These are phyloP conservation scores for Mesembrinibis cayennensis DNA, from an alignment of 2,113 vertebrate species.

Conservation along the genomic window DNA sequence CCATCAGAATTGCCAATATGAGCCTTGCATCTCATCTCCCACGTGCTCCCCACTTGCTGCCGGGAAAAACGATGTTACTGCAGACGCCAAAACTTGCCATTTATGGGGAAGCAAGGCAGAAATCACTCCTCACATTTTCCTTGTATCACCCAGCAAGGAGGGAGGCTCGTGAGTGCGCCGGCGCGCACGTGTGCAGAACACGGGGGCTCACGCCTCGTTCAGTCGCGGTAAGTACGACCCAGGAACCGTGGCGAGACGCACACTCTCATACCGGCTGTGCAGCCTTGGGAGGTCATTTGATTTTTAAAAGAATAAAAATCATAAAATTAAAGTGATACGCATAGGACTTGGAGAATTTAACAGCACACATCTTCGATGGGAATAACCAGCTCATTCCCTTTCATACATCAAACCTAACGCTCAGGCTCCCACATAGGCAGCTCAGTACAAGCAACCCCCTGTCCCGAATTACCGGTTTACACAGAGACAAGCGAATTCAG, in stretches of 20 bases:
- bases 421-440: background rate
- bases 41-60: too few species aligned
- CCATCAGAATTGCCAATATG: accelerated
- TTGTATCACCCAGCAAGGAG: background rate
- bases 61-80: accelerated
- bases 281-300: background rate
- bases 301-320: background rate
- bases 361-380: background rate
- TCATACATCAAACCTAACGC: background rate
- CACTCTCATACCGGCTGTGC: accelerated
- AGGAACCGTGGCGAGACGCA: background rate
- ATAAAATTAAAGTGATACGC: background rate
- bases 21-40: background rate
- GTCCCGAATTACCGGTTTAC: accelerated
- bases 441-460: background rate
- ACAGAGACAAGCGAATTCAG: background rate
- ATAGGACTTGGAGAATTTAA: background rate
- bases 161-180: background rate
- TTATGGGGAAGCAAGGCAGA: background rate
- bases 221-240: background rate
- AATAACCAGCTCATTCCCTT: background rate
- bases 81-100: background rate
- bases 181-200: accelerated
- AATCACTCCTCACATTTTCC: background rate
- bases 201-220: background rate